Evolutionary conservation across 2,113 vertebrate species (phyloP).

Genomic region (Hippocampus guttulatus): DNA sequence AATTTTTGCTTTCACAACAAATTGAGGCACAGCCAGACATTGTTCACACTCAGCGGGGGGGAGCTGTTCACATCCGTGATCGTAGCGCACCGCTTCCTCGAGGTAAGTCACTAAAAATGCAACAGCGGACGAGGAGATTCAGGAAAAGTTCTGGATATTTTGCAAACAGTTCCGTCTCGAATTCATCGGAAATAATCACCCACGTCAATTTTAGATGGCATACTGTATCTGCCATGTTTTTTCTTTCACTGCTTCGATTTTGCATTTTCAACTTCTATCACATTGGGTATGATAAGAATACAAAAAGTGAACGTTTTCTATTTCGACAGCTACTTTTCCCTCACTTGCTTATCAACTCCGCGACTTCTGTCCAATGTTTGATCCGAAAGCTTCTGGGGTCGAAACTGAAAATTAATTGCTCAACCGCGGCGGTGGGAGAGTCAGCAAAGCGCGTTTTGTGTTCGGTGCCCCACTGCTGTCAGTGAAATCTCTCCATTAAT

Average conservation of each 20-base stretch:
- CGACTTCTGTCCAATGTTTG: not conserved
- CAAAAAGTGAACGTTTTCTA: not conserved
- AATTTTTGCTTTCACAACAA: slow-evolving; percentile 13
- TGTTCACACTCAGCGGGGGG: slow-evolving; percentile 25
- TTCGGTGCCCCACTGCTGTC: not conserved
- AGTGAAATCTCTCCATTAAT: not conserved
- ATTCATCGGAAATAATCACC: no score
- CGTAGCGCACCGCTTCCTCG: not conserved
- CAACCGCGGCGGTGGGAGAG: not conserved
- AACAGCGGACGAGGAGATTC: not conserved
- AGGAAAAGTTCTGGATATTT: not conserved
- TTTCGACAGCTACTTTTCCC: not conserved
- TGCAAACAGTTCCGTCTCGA: not conserved
- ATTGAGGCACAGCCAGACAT: slow-evolving; percentile 24
- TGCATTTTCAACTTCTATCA: not conserved
- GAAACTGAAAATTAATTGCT: not conserved
- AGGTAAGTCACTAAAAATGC: not conserved
- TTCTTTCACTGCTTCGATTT: no score
- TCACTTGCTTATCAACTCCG: not conserved
- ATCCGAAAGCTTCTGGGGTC: not conserved
- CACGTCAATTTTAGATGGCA: no score
- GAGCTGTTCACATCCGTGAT: slow-evolving; percentile 10
- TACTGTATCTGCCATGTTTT: no score
- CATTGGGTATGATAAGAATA: not conserved
- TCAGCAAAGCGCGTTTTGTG: not conserved